Conservation (phyloP, 2,113 vertebrate genomes). For the Megaceryle torquata region DNA sequence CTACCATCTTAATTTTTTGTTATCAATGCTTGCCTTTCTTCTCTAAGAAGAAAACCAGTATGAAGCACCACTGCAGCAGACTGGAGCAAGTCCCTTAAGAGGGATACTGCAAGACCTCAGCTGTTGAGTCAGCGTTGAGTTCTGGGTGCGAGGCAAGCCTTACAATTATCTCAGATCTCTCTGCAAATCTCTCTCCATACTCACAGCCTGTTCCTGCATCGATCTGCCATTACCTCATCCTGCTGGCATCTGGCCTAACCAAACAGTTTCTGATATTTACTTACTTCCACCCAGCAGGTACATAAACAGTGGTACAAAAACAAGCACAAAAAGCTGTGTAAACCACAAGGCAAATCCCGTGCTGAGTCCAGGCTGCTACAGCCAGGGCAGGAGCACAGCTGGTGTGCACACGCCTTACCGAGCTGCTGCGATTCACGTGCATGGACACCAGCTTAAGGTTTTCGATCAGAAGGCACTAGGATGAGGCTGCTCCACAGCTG, state of each 20-base stretch:
- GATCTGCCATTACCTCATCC: neutral
- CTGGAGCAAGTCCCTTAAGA: neutral
- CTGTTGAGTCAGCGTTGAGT: neutral
- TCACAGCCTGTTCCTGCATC: neutral
- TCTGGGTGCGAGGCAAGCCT: neutral
- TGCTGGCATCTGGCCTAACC: neutral
- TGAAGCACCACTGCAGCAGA: neutral
- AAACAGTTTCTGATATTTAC: neutral
- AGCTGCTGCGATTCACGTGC: neutral
- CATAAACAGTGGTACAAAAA: neutral
- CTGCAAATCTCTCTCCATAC: neutral
- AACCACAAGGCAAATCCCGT: neutral
- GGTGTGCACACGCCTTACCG: rapidly evolving
- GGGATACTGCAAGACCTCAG: neutral
- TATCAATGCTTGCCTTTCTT: neutral
- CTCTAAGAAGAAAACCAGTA: neutral
- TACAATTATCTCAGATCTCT: neutral
- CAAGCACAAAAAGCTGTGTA: neutral
- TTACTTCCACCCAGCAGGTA: neutral
- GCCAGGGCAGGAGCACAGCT: neutral
- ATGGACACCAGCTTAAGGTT: neutral
- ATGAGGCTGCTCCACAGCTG: neutral
- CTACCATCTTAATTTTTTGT: neutral
- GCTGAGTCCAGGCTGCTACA: neutral
- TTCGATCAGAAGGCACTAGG: neutral